Evolutionary conservation across 1,140 invertebrate genomes (phyloP).

Genomic region (Aphis craccivora): DNA sequence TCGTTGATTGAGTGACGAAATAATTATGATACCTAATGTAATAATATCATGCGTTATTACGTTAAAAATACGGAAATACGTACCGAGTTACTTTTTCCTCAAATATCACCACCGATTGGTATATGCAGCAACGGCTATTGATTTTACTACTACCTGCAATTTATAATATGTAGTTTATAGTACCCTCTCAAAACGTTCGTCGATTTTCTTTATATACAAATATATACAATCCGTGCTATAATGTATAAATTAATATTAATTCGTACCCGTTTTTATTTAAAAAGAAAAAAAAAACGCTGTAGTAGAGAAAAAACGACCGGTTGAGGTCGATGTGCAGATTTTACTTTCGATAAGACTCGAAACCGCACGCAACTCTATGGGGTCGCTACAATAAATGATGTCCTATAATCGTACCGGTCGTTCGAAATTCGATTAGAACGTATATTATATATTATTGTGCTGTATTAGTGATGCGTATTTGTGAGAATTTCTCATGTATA

Average conservation of each 20-base stretch:
- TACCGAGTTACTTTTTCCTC: background rate
- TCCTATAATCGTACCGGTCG: background rate
- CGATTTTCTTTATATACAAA: background rate
- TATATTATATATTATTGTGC: background rate
- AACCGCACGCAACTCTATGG: background rate
- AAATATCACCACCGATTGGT: background rate
- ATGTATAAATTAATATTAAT: background rate
- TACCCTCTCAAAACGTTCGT: background rate
- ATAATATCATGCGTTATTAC: too few relatives aligned
- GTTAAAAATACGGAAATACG: background rate
- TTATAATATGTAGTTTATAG: background rate
- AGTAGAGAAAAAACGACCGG: background rate
- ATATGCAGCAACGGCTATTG: background rate
- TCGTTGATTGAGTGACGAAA: background rate
- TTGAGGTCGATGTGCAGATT: background rate
- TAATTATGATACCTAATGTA: background rate
- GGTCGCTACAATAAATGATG: background rate
- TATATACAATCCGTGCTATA: background rate
- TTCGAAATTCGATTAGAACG: conserved; percentile 13
- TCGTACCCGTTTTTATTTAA: background rate
- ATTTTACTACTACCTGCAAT: background rate
- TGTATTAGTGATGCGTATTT: background rate
- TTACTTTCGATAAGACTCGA: conserved; percentile 7
- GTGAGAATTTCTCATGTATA: background rate
- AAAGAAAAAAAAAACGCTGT: background rate